phyloP scores from a whole-genome alignment of 1,140 invertebrate species.

The Myzus persicae region DNA sequence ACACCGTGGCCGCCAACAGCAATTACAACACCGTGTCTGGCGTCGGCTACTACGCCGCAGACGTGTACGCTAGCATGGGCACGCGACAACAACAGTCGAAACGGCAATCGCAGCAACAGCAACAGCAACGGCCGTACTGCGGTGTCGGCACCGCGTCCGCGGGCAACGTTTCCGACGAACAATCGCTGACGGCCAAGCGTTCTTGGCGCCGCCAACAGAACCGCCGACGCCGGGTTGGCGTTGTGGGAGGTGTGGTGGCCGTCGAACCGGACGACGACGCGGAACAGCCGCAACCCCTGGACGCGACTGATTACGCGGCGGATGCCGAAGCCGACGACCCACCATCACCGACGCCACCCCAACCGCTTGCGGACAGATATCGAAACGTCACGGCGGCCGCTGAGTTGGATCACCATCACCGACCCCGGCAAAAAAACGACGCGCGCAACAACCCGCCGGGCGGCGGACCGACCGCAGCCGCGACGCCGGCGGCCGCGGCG shows the following conservation, averaged over 20 bases:
- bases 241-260: background rate
- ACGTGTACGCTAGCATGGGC: conserved; percentile 34
- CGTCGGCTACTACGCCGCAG: background rate
- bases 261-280: conserved; percentile 52
- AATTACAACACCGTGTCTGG: background rate
- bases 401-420: background rate
- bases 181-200: background rate
- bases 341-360: background rate
- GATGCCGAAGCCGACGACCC: background rate
- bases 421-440: background rate
- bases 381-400: conserved; percentile 57
- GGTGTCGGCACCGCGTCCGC: background rate
- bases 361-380: background rate
- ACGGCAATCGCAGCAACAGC: conserved; percentile 63
- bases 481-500: conserved; percentile 59
- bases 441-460: conserved; percentile 51
- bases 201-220: conserved; percentile 10
- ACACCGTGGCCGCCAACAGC: background rate
- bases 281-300: conserved; percentile 61
- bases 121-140: conserved; percentile 60
- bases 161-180: background rate
- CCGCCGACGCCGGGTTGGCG: background rate
- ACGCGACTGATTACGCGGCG: background rate
- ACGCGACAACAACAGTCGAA: conserved; percentile 46
- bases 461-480: conserved; percentile 50